Conservation (phyloP, 2,797 vertebrate genomes). For the Acropternis orthonyx region DNA sequence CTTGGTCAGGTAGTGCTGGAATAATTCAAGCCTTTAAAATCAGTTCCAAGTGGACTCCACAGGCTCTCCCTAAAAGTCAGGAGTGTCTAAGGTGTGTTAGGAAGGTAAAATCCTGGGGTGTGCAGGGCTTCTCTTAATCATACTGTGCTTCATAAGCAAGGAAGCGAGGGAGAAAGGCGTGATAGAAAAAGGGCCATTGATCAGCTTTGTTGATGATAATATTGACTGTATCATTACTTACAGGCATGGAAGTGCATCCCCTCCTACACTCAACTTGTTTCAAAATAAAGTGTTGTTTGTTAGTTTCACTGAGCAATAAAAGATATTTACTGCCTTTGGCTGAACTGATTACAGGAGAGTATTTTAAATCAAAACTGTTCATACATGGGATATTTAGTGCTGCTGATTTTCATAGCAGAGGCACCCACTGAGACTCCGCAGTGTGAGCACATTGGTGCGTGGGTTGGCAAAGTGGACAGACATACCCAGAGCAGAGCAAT, state of each 20-base stretch:
- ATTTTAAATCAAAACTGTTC: constrained; percentile 14
- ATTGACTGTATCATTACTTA: neutral
- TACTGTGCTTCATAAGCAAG: neutral
- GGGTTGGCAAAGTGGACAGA: neutral
- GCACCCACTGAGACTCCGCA: neutral
- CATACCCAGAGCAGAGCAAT: neutral
- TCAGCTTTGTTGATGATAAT: neutral
- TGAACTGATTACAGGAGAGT: neutral
- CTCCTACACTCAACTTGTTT: neutral
- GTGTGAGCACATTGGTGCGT: accelerated
- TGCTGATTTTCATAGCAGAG: neutral
- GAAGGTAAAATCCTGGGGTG: neutral
- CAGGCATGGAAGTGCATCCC: neutral
- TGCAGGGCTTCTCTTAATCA: neutral
- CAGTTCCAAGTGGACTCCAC: neutral
- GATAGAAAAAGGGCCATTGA: neutral
- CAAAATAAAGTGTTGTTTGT: neutral
- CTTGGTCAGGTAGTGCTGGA: neutral
- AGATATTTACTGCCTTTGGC: constrained; percentile 10
- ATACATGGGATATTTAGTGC: neutral
- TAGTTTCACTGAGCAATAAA: neutral
- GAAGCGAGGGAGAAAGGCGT: neutral
- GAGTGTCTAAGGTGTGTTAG: neutral
- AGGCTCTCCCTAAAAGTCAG: neutral
- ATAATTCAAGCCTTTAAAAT: neutral